A percentile compares a stretch with the other conserved stretches of the same genome.
These are phyloP conservation scores for Thelaira solivaga DNA, from an alignment of 2,888 invertebrate genomes.

Conservation along the genomic window DNA sequence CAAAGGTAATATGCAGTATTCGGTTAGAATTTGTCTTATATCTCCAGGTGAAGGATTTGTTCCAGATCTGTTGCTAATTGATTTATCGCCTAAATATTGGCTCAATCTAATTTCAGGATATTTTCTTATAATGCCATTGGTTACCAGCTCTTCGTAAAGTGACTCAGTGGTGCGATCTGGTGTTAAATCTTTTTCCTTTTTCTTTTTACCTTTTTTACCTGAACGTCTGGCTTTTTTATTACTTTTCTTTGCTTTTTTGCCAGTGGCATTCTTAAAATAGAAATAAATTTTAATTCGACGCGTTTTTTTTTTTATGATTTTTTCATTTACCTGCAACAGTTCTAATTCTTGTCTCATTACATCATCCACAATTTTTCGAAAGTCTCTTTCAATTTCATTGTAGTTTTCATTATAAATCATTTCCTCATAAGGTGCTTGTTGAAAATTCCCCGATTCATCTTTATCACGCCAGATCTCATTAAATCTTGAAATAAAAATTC, in stretches of 20 bases:
- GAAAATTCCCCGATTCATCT: constrained; percentile 85
- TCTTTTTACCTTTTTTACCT: constrained; percentile 93
- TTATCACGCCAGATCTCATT: constrained; percentile 90
- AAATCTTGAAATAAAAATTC: constrained; percentile 77
- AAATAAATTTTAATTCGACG: not conserved
- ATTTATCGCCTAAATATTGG: constrained; percentile 89
- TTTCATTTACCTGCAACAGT: constrained; percentile 79
- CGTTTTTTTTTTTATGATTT: not conserved
- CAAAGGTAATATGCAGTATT: constrained; percentile 92
- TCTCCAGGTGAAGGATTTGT: constrained; percentile 84
- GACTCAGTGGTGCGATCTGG: constrained; percentile 93
- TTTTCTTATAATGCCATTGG: constrained; percentile 92
- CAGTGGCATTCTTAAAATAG: constrained; percentile 78
- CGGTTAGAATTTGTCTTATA: constrained; percentile 88
- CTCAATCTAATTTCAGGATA: constrained; percentile 83
- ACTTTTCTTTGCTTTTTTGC: constrained; percentile 86
- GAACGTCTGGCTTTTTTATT: constrained; percentile 87
- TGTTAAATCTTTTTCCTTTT: constrained; percentile 95
- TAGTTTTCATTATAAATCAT: constrained; percentile 92
- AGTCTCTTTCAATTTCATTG: constrained; percentile 88
- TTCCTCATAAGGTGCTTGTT: constrained; percentile 87
- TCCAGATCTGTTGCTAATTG: constrained; percentile 79
- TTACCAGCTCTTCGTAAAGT: constrained; percentile 92
- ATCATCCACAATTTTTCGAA: constrained; percentile 89
- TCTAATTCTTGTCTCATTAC: constrained; percentile 84